phyloP scores from a whole-genome alignment of 2,888 invertebrate species.

The Mimas tiliae region DNA sequence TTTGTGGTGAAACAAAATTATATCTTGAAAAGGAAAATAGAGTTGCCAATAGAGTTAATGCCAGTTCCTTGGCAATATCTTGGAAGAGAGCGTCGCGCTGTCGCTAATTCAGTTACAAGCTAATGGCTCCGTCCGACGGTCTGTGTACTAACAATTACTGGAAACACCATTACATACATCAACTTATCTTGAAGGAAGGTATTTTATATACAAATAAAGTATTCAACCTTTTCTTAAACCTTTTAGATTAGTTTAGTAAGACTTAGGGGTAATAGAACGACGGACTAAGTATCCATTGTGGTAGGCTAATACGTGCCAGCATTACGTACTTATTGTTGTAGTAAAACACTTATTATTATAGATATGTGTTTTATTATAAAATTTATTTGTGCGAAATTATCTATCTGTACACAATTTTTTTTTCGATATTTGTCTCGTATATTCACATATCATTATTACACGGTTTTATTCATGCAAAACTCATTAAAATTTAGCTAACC shows the following conservation, averaged over 20 bases:
- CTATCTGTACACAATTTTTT: too few species aligned
- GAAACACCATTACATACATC: constrained; percentile 32
- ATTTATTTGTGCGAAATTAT: too few species aligned
- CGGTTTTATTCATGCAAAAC: neutral
- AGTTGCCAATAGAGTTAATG: neutral
- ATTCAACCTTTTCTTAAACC: neutral
- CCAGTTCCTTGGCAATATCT: constrained; percentile 1
- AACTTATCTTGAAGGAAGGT: constrained; percentile 12
- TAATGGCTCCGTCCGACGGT: constrained; percentile 58
- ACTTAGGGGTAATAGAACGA: too few species aligned
- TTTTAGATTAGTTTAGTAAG: too few species aligned
- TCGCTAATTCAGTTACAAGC: constrained; percentile 59
- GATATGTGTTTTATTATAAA: too few species aligned
- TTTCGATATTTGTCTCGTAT: too few species aligned
- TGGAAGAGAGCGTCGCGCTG: constrained; percentile 39
- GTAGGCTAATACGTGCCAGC: too few species aligned
- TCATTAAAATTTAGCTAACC: neutral
- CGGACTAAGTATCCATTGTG: too few species aligned
- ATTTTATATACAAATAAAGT: neutral
- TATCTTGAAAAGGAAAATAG: neutral
- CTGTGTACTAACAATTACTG: constrained; percentile 58
- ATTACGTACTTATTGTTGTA: too few species aligned
- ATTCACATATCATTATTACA: too few species aligned
- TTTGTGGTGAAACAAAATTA: neutral
- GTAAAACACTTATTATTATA: too few species aligned